Percentiles rank a stretch among this genome's conserved stretches.
These are phyloP conservation scores for Athene cunicularia DNA, from an alignment of 2,113 vertebrate species.

Conservation along the genomic window DNA sequence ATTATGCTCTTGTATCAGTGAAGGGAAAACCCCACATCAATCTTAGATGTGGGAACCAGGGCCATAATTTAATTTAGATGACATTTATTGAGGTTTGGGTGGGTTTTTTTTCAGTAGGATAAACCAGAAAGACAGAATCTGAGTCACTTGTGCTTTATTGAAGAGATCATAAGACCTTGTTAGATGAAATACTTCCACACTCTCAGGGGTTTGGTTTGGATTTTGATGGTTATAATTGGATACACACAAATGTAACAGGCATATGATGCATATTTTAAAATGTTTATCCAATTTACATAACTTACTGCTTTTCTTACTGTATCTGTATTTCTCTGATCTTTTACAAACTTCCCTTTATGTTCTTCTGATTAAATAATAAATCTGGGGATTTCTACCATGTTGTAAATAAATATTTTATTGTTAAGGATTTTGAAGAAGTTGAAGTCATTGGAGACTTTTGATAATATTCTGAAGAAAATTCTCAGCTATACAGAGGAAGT, in stretches of 20 bases:
- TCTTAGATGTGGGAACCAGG: neutral
- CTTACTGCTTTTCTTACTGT: neutral
- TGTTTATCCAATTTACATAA: neutral
- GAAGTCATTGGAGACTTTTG: neutral
- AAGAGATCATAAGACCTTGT: neutral
- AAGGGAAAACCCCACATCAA: neutral
- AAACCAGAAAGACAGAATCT: neutral
- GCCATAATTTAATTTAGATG: neutral
- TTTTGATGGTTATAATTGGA: neutral
- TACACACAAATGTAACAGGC: neutral
- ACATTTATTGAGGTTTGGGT: neutral
- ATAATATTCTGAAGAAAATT: neutral
- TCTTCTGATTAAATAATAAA: slow-evolving; percentile 38
- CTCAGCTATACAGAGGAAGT: neutral
- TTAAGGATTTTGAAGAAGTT: neutral
- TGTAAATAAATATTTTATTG: neutral
- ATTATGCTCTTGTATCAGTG: neutral
- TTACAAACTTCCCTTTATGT: slow-evolving; percentile 6
- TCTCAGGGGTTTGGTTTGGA: neutral
- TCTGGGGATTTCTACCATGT: neutral
- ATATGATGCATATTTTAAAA: neutral
- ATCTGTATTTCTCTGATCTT: slow-evolving; percentile 14
- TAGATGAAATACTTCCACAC: neutral
- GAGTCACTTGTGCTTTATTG: neutral
- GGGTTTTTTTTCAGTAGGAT: neutral